These are phyloP conservation scores for Ophion obscuratus DNA, from an alignment of 2,888 invertebrate genomes.

Conservation along the genomic window DNA sequence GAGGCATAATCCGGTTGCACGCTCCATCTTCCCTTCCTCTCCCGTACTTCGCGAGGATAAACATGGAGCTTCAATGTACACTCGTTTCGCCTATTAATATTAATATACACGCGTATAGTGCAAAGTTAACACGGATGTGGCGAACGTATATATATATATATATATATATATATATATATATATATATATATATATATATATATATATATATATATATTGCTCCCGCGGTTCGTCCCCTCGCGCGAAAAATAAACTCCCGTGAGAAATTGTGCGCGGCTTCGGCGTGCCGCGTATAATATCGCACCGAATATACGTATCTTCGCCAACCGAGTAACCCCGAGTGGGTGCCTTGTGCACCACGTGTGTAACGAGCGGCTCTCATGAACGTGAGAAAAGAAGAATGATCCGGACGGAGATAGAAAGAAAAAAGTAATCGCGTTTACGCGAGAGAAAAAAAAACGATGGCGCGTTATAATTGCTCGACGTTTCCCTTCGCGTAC, in stretches of 20 bases:
- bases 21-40: slow-evolving; percentile 34
- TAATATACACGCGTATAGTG: slow-evolving; percentile 58
- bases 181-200: neutral
- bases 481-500: slow-evolving; percentile 47
- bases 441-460: slow-evolving; percentile 14
- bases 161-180: no score
- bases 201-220: neutral
- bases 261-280: slow-evolving; percentile 50
- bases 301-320: neutral
- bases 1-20: slow-evolving; percentile 65
- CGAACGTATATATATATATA: neutral
- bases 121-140: slow-evolving; percentile 4
- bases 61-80: slow-evolving; percentile 49
- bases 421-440: slow-evolving; percentile 17
- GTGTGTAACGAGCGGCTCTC: slow-evolving; percentile 10
- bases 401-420: slow-evolving; percentile 38
- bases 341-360: slow-evolving; percentile 21
- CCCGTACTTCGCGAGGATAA: neutral
- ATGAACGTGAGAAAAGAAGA: slow-evolving; percentile 48
- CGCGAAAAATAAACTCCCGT: slow-evolving; percentile 64
- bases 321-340: slow-evolving; percentile 60
- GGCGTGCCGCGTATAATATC: slow-evolving; percentile 25
- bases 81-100: slow-evolving; percentile 66
- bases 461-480: slow-evolving; percentile 58
- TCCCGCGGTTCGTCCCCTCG: slow-evolving; percentile 23